Conservation (phyloP, 2,797 vertebrate species). For the Helicolenus hilgendorfi region DNA sequence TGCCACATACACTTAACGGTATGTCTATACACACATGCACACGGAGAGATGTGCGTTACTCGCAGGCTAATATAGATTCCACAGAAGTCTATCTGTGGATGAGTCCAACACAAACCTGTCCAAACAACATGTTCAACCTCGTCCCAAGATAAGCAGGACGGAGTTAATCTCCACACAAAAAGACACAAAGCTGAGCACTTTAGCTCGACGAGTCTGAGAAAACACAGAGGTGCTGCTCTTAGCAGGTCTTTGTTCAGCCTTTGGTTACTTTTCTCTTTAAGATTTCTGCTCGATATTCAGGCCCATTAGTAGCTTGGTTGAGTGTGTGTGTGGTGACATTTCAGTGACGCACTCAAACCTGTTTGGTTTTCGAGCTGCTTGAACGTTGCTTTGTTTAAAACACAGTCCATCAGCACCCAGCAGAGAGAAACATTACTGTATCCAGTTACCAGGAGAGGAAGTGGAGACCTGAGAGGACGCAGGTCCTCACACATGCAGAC, state of each 20-base stretch:
- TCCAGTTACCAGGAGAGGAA: constrained; percentile 61
- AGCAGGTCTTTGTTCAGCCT: constrained; percentile 15
- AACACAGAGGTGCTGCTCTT: constrained; percentile 32
- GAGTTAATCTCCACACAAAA: constrained; percentile 57
- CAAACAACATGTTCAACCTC: constrained; percentile 71
- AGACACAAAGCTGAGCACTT: constrained; percentile 52
- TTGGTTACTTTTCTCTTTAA: constrained; percentile 7
- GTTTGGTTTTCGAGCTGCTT: constrained; percentile 49
- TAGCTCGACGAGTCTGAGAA: constrained; percentile 26
- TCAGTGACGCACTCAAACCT: constrained; percentile 3
- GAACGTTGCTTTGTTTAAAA: constrained; percentile 38
- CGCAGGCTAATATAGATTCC: constrained; percentile 13
- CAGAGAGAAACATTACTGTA: constrained; percentile 48
- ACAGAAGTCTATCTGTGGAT: constrained; percentile 17
- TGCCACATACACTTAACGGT: not conserved
- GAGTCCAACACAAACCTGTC: constrained; percentile 66
- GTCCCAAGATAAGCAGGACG: constrained; percentile 71
- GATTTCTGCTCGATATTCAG: not conserved
- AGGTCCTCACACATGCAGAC: constrained; percentile 53
- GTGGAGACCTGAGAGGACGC: constrained; percentile 10
- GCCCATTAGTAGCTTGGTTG: not conserved
- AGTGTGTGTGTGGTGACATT: not conserved
- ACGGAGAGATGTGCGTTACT: constrained; percentile 10
- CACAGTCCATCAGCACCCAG: constrained; percentile 48
- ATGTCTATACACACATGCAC: constrained; percentile 19